Evolutionary conservation across 2,888 invertebrate species (phyloP).

Genomic region (Eledone cirrhosa): DNA sequence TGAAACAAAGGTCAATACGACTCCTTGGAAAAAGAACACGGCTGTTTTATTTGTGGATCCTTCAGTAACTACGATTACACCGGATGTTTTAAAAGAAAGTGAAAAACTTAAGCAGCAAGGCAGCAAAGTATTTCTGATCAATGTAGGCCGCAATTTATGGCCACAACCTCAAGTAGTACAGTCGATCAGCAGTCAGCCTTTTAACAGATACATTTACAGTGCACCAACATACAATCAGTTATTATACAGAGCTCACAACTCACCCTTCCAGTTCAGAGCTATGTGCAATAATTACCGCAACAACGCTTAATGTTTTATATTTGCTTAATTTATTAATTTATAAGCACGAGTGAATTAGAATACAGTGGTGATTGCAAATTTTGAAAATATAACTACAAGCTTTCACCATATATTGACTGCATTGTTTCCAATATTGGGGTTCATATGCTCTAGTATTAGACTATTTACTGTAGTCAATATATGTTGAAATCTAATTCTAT

Average conservation of each 20-base stretch:
- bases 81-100: not conserved
- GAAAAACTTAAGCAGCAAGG: not conserved
- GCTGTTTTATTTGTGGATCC: slow-evolving; percentile 11
- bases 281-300: slow-evolving; percentile 9
- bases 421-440: no score
- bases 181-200: not conserved
- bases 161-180: not conserved
- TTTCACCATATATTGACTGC: no score
- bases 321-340: no score
- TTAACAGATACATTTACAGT: not conserved
- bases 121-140: not conserved
- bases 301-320: no score
- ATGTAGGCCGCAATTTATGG: slow-evolving; percentile 12
- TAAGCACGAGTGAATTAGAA: no score
- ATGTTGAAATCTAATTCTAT: no score
- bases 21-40: not conserved
- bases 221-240: slow-evolving; percentile 3
- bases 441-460: no score
- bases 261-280: slow-evolving; percentile 4
- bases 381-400: no score
- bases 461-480: no score
- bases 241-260: not conserved
- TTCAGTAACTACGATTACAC: not conserved
- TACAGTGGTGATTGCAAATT: no score
- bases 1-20: not conserved